Base-by-base conservation (phyloP, 2,888 invertebrate species). In the Thumatha senex region DNA sequence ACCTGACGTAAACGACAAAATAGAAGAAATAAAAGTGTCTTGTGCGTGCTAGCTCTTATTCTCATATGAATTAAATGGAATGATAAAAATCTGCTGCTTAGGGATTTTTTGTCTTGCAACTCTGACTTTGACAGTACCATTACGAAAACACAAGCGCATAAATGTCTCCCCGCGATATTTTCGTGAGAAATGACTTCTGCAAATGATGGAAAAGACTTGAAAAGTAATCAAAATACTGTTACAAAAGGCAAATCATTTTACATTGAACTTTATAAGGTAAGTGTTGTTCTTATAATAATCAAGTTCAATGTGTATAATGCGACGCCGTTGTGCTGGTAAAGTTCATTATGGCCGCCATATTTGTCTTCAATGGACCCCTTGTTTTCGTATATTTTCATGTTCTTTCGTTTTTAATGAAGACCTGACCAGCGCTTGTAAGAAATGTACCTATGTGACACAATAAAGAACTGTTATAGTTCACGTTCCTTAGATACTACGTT, bases 181-280 rank as follows among this genome's bases (percentile, higher is more conserved):
- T 89, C 85, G 71, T 91, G 86, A 91, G 92, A 92, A 91, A 92
- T 92, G 92, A 91, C 89, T 92, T 92, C 92, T 84, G 88, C 88
- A 89, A 90, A 90, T 89, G 90, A 92, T 85, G 89, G 84, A 82
- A 89, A 89, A 89, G 89, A 91, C 77, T 89, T 91, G 85, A 91
- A 89, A 87, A 90, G 80, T 92, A 81, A 81, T 83, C 82, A 80
- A 83, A 82, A 82, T 72, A 85, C 84, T 83, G 82, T 80, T 80
- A 84, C 70, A 72, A 92, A 84, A 81, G 86, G 85, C 83, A 92
- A 92, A 84, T 61, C 82, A 80, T 87, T 84, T 87, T 89, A 80
- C 76, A 88, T 91, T 80, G 90, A 90, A 75, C 85, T 89, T 84
- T 90, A 87, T 67, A 89, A 89, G 88, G 92, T 92, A 74, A 83